Evolutionary conservation across 2,797 vertebrate genomes (phyloP), one percentile per base, ranked within the genome.

Genomic region (Hyperoplus immaculatus): DNA sequence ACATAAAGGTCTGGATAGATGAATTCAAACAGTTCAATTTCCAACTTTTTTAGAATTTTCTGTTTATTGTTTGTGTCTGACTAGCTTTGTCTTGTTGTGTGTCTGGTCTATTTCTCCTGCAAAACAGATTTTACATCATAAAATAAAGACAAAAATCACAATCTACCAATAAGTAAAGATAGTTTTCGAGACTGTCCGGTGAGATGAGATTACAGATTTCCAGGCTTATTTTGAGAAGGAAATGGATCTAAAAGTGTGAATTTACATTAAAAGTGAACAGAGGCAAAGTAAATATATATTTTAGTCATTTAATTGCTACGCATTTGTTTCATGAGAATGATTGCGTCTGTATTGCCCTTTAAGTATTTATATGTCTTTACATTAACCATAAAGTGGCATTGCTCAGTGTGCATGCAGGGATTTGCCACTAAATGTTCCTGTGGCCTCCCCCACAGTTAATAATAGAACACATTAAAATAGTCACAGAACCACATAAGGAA

Each of bases 401-500:
- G 54, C 39, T 59, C 46, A 12, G 38, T 72, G 36, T 62, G 45
- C 65, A 38, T 53, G 68, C 63, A 62, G 43, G 45, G 56, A 85
- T 87, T 72, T 83, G 50, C 60, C 53, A 59, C 77, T 13, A 59
- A 38, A 78, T 86, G 38, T 70, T 70, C 59, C 49, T 51, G 62
- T 61, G 59, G 41, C 75, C 81, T 87, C 73, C 88, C 55, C 63
- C 75, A 54, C 73, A 41, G 69, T 80, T 87, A 81, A 83, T 81
- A 81, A 87, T 85, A 78, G 65, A 72, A 66, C 45, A 64, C 71
- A 80, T 83, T 82, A 66, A 87, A 87, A 85, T 73, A 73, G 58
- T 75, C 54, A 61, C 61, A 60, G 45, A 82, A 75, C 55, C 68
- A 64, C 65, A 73, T 75, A 81, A 65, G 72, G 51, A 63, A 11